These are phyloP conservation scores for Cyprinodon brontotheroides DNA, from an alignment of 2,113 vertebrate genomes.

Conservation along the genomic window DNA sequence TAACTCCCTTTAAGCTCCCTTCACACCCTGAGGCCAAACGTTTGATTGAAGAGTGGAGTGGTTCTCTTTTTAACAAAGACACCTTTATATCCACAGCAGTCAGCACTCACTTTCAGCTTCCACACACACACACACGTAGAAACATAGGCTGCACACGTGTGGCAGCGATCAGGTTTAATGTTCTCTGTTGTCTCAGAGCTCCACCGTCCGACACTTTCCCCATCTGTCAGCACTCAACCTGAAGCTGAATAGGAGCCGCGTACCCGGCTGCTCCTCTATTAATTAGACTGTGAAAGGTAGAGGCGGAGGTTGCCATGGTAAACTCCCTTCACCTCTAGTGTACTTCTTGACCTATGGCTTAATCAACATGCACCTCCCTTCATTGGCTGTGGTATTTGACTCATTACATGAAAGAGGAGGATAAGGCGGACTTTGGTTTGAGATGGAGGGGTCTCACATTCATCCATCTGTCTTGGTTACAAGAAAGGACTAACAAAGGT, in stretches of 20 bases:
- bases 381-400: constrained; percentile 52
- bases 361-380: constrained; percentile 62
- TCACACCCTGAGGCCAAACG: constrained; percentile 64
- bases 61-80: constrained; percentile 77
- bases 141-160: constrained; percentile 38
- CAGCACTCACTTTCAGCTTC: constrained; percentile 57
- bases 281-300: constrained; percentile 48
- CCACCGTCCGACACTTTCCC: constrained; percentile 70
- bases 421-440: constrained; percentile 19
- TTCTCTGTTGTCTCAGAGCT: constrained; percentile 71
- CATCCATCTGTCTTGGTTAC: constrained; percentile 28
- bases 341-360: constrained; percentile 53
- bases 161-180: constrained; percentile 69
- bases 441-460: constrained; percentile 42
- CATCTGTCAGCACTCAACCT: constrained; percentile 68
- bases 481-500: constrained; percentile 38
- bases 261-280: constrained; percentile 61
- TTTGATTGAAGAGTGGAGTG: constrained; percentile 75
- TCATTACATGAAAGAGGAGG: constrained; percentile 39
- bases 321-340: constrained; percentile 59
- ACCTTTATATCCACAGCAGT: constrained; percentile 75
- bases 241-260: constrained; percentile 53
- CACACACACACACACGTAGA: constrained; percentile 11
- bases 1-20: constrained; percentile 55
- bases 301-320: constrained; percentile 8